Percentiles rank a stretch among this genome's conserved stretches.
Conservation (phyloP, 2,888 invertebrate species). For the Spodoptera littoralis region DNA sequence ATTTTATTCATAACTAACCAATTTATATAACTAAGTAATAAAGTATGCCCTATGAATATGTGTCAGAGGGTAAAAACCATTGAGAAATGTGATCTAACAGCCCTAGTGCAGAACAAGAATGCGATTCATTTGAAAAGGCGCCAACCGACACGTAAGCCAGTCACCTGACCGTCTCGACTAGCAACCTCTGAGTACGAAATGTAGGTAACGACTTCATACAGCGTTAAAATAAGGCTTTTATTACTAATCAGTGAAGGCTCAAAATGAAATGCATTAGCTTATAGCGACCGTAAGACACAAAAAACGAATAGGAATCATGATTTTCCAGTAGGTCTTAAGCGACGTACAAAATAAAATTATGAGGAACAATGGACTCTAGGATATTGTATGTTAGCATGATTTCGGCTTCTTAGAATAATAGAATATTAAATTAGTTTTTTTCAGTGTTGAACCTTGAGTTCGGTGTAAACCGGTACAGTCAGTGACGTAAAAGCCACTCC, state of each 20-base stretch:
- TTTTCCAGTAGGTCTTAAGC: conserved; percentile 67
- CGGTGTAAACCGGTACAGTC: conserved; percentile 37
- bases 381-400: conserved; percentile 12
- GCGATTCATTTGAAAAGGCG: conserved; percentile 81
- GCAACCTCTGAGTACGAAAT: conserved; percentile 51
- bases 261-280: conserved; percentile 12
- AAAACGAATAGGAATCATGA: conserved; percentile 57
- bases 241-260: conserved; percentile 1
- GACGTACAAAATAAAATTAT: conserved; percentile 46
- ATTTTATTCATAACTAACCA: too few species aligned
- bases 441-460: conserved; percentile 48
- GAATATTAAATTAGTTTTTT: conserved; percentile 22
- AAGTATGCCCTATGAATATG: too few species aligned
- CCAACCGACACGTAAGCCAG: conserved; percentile 76
- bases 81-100: conserved; percentile 17
- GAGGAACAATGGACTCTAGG: conserved; percentile 49
- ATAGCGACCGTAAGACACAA: conserved; percentile 11
- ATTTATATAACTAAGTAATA: too few species aligned
- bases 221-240: conserved; percentile 27
- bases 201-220: conserved; percentile 19
- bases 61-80: too few species aligned
- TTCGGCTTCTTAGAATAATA: conserved; percentile 14
- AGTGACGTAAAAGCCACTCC: conserved; percentile 61
- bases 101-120: conserved; percentile 69
- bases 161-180: conserved; percentile 75